Conservation (phyloP, 2,888 invertebrate species). For the Limnephilus marmoratus region DNA sequence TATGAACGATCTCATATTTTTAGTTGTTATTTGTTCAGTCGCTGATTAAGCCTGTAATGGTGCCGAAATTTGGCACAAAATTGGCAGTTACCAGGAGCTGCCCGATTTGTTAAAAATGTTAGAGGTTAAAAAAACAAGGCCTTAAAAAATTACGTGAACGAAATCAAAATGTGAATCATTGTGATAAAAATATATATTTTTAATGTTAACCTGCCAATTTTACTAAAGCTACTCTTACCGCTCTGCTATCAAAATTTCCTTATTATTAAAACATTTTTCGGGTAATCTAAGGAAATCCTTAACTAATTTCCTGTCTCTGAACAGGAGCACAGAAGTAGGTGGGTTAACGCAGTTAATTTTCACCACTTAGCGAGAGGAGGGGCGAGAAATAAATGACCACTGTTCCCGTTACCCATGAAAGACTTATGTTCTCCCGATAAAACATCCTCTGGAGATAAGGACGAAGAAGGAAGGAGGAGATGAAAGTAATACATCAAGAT, state of each 20-base stretch:
- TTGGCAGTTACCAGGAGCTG: background rate
- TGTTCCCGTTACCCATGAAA: constrained; percentile 52
- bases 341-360: constrained; percentile 62
- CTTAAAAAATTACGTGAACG: no score
- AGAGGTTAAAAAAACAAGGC: no score
- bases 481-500: constrained; percentile 63
- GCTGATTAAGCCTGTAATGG: no score
- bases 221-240: no score
- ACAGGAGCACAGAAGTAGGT: constrained; percentile 20
- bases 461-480: constrained; percentile 46
- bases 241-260: no score
- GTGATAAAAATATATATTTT: no score
- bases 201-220: no score
- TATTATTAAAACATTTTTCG: background rate
- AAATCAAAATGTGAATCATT: no score
- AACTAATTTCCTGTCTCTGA: background rate
- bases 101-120: no score
- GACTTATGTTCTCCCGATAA: constrained; percentile 62
- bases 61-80: background rate
- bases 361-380: constrained; percentile 57
- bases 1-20: no score
- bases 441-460: constrained; percentile 48
- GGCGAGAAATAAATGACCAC: constrained; percentile 59
- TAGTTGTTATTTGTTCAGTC: no score
- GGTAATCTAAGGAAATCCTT: background rate